These are phyloP conservation scores for Shinisaurus crocodilurus DNA, from an alignment of 2,113 vertebrate genomes.

Conservation along the genomic window DNA sequence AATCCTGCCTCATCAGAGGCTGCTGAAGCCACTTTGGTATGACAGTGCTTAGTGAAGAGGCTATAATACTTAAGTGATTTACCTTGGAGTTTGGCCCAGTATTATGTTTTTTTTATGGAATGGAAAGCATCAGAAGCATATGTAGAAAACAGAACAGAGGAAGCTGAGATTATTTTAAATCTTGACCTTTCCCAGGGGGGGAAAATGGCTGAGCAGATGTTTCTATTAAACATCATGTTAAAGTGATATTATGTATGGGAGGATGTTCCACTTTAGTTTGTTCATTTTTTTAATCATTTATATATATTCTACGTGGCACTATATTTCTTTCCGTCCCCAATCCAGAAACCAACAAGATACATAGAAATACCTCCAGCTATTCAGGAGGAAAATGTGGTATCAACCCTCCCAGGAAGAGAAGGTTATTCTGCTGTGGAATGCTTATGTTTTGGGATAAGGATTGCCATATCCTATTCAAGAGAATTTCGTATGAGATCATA, in stretches of 20 bases:
- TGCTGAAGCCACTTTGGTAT: background rate
- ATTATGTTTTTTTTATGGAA: background rate
- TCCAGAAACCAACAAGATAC: background rate
- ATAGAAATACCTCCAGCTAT: background rate
- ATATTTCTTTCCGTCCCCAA: background rate
- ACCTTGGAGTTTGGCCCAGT: background rate
- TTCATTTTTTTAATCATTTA: background rate
- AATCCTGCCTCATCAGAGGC: background rate
- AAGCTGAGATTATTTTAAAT: background rate
- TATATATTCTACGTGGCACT: background rate
- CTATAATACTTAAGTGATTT: background rate
- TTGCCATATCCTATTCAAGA: background rate
- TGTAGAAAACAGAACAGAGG: background rate
- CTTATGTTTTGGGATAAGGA: background rate
- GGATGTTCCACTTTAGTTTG: background rate
- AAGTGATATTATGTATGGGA: background rate
- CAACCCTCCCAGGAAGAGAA: background rate
- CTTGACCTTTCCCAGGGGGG: background rate
- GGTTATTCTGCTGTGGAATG: background rate
- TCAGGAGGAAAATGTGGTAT: background rate
- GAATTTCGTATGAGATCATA: no score
- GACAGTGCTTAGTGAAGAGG: background rate
- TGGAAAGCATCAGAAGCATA: background rate
- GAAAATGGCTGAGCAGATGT: background rate
- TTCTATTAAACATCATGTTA: background rate